Evolutionary conservation across 2,888 invertebrate genomes (phyloP).

Genomic region (Orgyia antiqua): DNA sequence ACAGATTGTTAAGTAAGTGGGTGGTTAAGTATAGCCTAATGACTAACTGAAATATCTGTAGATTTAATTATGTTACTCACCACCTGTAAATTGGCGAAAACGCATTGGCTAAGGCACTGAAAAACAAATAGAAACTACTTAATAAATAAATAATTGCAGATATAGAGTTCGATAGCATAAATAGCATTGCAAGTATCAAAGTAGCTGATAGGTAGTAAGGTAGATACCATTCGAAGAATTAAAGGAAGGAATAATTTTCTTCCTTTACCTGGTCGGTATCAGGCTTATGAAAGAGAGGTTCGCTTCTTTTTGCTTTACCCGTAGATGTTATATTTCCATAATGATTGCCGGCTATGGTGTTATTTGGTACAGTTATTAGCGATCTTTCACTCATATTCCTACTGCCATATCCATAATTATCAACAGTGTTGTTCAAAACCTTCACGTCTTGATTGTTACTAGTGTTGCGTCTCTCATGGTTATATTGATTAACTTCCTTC

Average conservation of each 20-base stretch:
- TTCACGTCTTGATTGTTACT: slow-evolving; percentile 39
- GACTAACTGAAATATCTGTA: too few relatives aligned
- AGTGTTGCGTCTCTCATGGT: slow-evolving; percentile 45
- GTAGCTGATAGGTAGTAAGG: too few relatives aligned
- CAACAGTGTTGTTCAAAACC: slow-evolving; percentile 47
- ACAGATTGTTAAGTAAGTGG: too few relatives aligned
- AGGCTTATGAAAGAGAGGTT: slow-evolving; percentile 42
- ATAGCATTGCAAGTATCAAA: too few relatives aligned
- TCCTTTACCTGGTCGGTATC: slow-evolving; percentile 55
- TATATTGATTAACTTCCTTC: slow-evolving; percentile 41
- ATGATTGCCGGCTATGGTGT: slow-evolving; percentile 9
- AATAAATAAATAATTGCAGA: too few relatives aligned
- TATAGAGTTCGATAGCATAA: too few relatives aligned
- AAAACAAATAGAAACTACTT: slow-evolving; percentile 35
- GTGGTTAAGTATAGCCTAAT: too few relatives aligned
- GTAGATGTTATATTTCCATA: slow-evolving; percentile 14
- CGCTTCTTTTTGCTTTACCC: slow-evolving; percentile 41
- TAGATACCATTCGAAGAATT: too few relatives aligned
- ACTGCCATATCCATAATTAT: slow-evolving; percentile 39
- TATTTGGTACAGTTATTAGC: slow-evolving; percentile 21
- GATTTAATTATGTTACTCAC: too few relatives aligned
- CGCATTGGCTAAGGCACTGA: slow-evolving; percentile 73
- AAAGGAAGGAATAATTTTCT: too few relatives aligned
- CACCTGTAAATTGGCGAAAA: slow-evolving; percentile 71
- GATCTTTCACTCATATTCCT: slow-evolving; percentile 37